These are phyloP conservation scores for Anolis sagrei DNA, from an alignment of 2,113 vertebrate species.

Conservation along the genomic window DNA sequence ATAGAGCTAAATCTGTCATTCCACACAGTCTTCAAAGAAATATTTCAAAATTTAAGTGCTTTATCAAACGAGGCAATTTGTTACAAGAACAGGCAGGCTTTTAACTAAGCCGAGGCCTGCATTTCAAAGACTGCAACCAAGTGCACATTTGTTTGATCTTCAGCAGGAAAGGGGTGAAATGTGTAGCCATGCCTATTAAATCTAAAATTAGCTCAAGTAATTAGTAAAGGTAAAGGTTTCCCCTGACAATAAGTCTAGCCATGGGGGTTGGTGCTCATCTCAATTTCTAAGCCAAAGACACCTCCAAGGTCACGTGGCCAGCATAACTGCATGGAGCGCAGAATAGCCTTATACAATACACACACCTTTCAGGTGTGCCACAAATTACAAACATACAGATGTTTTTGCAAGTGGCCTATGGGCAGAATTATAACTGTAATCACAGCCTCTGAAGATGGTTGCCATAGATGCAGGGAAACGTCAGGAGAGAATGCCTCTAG, in stretches of 20 bases:
- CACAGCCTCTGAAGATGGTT: too few relatives aligned
- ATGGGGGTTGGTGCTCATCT: too few relatives aligned
- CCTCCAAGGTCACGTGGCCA: too few relatives aligned
- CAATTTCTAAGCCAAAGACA: too few relatives aligned
- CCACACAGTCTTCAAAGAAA: constrained; percentile 21
- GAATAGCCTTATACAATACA: too few relatives aligned
- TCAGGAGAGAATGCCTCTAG: too few relatives aligned
- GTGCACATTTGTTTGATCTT: not conserved
- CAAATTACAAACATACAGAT: not conserved
- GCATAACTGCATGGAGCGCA: too few relatives aligned
- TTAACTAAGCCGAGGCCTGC: not conserved
- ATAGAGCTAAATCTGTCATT: constrained; percentile 21
- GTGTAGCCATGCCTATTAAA: constrained; percentile 4
- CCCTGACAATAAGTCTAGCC: too few relatives aligned
- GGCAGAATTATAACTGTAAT: not conserved
- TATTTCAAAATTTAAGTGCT: constrained; percentile 27
- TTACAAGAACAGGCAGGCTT: not conserved
- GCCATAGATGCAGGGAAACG: too few relatives aligned
- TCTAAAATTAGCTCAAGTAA: not conserved
- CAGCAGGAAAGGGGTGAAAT: not conserved
- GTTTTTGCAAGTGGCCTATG: not conserved
- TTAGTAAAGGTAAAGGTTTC: too few relatives aligned
- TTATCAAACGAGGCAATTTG: not conserved
- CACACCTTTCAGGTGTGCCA: not conserved
- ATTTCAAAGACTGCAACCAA: not conserved